phyloP scores from a whole-genome alignment of 2,888 invertebrate genomes.

The Ophion ventricosus region DNA sequence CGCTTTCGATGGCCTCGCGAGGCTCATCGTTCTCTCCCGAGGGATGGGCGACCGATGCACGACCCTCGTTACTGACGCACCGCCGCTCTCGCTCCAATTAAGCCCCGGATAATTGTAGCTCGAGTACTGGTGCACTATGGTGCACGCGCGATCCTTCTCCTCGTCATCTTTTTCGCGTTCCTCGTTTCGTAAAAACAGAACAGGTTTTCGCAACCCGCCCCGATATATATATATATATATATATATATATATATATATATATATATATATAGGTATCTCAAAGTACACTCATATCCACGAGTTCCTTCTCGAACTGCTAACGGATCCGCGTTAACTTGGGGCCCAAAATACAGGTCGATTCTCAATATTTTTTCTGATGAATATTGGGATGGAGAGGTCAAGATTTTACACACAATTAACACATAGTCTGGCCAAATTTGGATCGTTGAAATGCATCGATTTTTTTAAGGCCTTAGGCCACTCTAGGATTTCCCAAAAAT shows the following conservation, averaged over 20 bases:
- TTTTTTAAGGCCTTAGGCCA: too few relatives aligned
- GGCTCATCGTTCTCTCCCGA: conserved; percentile 9
- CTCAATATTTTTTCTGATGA: too few relatives aligned
- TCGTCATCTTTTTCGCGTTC: conserved; percentile 40
- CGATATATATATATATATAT: too few relatives aligned
- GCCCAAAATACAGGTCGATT: too few relatives aligned
- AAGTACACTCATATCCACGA: not conserved
- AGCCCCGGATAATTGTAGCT: conserved; percentile 54
- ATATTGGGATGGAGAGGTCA: too few relatives aligned
- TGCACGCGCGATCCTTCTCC: conserved; percentile 13
- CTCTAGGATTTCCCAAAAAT: too few relatives aligned
- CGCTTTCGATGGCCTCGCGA: conserved; percentile 9
- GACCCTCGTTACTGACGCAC: conserved; percentile 48
- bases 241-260: too few relatives aligned
- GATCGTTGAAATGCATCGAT: too few relatives aligned
- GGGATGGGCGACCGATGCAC: conserved; percentile 26
- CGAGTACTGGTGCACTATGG: conserved; percentile 44
- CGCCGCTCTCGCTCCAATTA: conserved; percentile 63
- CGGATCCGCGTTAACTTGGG: not conserved
- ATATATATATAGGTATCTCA: not conserved
- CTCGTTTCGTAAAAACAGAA: conserved; percentile 58
- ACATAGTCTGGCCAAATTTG: too few relatives aligned
- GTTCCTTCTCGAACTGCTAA: not conserved
- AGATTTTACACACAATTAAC: too few relatives aligned
- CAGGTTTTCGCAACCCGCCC: conserved; percentile 51